A percentile compares a stretch with the other conserved stretches of the same genome.
Conservation (phyloP, 2,888 invertebrate species). For the Oxytorus armatus region DNA sequence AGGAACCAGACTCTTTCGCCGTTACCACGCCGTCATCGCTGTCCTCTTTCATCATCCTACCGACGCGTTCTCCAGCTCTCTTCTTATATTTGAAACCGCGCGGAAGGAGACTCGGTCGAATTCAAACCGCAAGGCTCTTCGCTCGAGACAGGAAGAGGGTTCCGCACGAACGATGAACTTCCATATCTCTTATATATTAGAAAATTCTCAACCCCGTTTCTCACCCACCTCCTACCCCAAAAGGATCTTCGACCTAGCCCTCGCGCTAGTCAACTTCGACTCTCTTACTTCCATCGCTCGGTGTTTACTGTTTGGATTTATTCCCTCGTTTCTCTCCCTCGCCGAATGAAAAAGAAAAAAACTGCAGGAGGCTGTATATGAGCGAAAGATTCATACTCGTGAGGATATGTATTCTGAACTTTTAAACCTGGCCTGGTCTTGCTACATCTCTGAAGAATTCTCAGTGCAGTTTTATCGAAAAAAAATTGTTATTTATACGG, state of each 20-base stretch:
- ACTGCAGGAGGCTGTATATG: conserved; percentile 45
- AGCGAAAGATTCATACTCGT: conserved; percentile 34
- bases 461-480: no score
- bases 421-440: no score
- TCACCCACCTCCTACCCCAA: conserved; percentile 52
- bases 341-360: conserved; percentile 9
- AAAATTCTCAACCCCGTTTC: conserved; percentile 76
- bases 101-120: conserved; percentile 73
- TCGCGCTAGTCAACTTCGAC: conserved; percentile 45
- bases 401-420: conserved; percentile 22
- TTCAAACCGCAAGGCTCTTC: conserved; percentile 67
- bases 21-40: conserved; percentile 10
- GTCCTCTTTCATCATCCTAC: conserved; percentile 49
- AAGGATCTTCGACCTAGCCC: conserved; percentile 40
- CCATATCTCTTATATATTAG: conserved; percentile 84
- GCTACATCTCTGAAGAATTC: not conserved
- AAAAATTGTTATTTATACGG: no score
- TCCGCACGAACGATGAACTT: conserved; percentile 68
- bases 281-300: conserved; percentile 45
- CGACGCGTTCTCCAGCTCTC: conserved; percentile 58
- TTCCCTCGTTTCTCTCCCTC: conserved; percentile 67
- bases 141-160: conserved; percentile 11
- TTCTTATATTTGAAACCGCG: conserved; percentile 80
- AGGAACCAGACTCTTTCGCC: conserved; percentile 28
- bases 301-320: conserved; percentile 82